Percentiles rank a stretch among this genome's conserved stretches.
Evolutionary conservation across 2,888 invertebrate species (phyloP).

Genomic region (Saturnia pavonia): DNA sequence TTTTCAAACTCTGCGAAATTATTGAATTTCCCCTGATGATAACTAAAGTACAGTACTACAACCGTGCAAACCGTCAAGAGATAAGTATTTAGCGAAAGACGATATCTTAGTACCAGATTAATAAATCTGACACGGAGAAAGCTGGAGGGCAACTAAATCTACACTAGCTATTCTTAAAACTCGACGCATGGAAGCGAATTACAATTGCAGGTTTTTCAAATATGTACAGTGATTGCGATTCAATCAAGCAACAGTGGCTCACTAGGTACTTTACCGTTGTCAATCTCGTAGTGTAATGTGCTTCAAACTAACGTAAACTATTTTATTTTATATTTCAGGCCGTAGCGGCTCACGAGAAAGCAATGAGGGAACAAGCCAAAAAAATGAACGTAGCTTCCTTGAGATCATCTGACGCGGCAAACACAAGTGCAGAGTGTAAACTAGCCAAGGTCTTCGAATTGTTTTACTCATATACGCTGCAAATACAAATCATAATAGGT

Average conservation of each 20-base stretch:
- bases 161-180: background rate
- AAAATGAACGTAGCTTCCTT: constrained; percentile 96
- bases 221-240: background rate
- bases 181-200: background rate
- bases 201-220: background rate
- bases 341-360: constrained; percentile 91
- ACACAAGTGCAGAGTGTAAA: constrained; percentile 92
- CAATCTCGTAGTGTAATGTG: background rate
- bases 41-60: background rate
- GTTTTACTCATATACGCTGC: background rate
- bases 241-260: background rate
- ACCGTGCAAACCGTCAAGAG: background rate
- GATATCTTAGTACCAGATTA: background rate
- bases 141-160: background rate
- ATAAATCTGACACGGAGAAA: background rate
- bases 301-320: background rate
- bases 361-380: constrained; percentile 94
- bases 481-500: background rate
- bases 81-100: background rate
- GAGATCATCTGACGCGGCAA: constrained; percentile 88
- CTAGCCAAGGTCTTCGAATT: constrained; percentile 85
- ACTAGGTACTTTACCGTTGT: background rate
- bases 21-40: background rate
- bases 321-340: constrained; percentile 74
- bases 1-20: background rate